A percentile compares a stretch with the other conserved stretches of the same genome.
Conservation (phyloP, 2,888 invertebrate genomes). For the Galerucella calmariensis region DNA sequence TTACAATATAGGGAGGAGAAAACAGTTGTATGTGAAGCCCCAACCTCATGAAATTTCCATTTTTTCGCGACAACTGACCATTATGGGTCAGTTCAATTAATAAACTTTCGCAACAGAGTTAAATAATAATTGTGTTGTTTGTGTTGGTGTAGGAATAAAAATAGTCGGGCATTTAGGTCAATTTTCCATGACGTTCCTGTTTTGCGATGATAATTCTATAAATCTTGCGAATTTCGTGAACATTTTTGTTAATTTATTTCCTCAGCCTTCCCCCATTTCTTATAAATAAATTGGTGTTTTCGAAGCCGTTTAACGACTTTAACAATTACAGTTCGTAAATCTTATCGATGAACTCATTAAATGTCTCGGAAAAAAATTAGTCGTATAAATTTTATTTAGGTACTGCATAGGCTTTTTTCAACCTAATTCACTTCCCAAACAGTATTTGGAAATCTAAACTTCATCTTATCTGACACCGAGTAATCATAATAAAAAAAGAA, state of each 20-base stretch:
- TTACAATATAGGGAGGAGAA: no score
- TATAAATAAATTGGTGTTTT: slow-evolving; percentile 23
- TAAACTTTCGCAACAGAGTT: slow-evolving; percentile 41
- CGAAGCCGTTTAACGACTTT: slow-evolving; percentile 7
- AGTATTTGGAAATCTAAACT: no score
- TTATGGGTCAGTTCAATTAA: slow-evolving; percentile 38
- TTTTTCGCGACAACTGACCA: not conserved
- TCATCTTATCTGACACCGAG: no score
- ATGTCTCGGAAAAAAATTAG: not conserved
- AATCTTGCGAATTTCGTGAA: slow-evolving; percentile 25
- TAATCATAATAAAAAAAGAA: no score
- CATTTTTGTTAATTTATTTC: slow-evolving; percentile 25
- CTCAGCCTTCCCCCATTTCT: not conserved
- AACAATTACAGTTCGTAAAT: slow-evolving; percentile 9
- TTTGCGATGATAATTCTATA: slow-evolving; percentile 22
- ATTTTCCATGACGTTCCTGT: slow-evolving; percentile 30
- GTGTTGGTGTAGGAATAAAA: slow-evolving; percentile 34
- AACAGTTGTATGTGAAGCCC: no score
- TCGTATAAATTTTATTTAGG: not conserved
- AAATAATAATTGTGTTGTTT: slow-evolving; percentile 41
- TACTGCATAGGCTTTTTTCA: no score
- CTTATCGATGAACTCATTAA: not conserved
- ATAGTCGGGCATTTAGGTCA: slow-evolving; percentile 36
- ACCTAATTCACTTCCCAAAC: no score
- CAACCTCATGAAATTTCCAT: not conserved